Percentiles rank a stretch among this genome's conserved stretches.
phyloP scores from a whole-genome alignment of 1,140 invertebrate genomes.

The Drosophila persimilis region DNA sequence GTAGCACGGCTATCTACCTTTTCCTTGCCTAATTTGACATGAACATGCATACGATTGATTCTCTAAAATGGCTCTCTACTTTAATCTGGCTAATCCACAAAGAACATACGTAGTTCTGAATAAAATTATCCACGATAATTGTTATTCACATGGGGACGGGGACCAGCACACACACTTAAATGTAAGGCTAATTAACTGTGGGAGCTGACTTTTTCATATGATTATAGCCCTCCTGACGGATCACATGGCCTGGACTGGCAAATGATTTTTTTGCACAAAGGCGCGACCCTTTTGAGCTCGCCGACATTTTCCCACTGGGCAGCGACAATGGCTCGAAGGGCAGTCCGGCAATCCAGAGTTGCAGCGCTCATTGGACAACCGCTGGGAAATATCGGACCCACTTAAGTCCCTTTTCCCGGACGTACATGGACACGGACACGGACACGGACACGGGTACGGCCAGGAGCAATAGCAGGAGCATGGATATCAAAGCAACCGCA shows the following conservation, averaged over 20 bases:
- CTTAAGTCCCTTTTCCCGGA: neutral
- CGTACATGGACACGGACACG: slow-evolving; percentile 12
- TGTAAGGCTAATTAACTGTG: too few species aligned
- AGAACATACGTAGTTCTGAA: too few species aligned
- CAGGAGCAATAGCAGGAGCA: slow-evolving; percentile 12
- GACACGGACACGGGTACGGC: neutral
- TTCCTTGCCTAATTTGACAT: slow-evolving; percentile 19
- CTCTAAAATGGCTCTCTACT: too few species aligned
- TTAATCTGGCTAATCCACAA: too few species aligned
- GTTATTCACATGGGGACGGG: too few species aligned
- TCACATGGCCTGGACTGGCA: neutral
- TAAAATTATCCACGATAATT: too few species aligned
- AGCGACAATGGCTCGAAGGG: slow-evolving; percentile 9
- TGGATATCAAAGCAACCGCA: slow-evolving; percentile 45
- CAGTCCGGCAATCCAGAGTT: slow-evolving; percentile 12
- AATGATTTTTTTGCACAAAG: neutral
- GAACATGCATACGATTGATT: too few species aligned
- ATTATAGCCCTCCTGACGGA: too few species aligned
- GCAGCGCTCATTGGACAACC: slow-evolving; percentile 36
- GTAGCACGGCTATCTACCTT: slow-evolving; percentile 14
- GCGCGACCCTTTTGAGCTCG: too few species aligned
- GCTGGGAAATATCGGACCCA: slow-evolving; percentile 5
- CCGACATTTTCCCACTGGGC: too few species aligned
- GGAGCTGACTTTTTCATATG: too few species aligned
- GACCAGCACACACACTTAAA: too few species aligned